Evolutionary conservation across 2,888 invertebrate genomes (phyloP).

Genomic region (Aleiodes leptofemur): DNA sequence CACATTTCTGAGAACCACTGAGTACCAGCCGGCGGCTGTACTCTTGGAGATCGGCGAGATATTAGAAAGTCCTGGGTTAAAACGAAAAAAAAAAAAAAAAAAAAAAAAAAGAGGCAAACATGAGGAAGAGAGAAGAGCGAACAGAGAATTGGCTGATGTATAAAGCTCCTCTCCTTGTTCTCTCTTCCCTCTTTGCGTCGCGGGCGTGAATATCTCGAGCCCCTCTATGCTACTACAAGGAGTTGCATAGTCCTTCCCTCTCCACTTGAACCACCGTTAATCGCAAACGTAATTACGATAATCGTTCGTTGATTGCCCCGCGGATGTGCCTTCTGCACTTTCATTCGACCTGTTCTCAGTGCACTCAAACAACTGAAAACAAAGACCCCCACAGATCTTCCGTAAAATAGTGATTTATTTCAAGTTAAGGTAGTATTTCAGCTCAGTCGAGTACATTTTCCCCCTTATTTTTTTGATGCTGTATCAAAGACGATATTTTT

Average conservation of each 20-base stretch:
- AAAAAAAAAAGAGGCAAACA: not conserved
- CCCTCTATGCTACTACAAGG: constrained; percentile 12
- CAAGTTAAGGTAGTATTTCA: not conserved
- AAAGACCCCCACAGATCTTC: constrained; percentile 10
- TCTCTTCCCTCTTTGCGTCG: not conserved
- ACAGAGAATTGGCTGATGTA: constrained; percentile 46
- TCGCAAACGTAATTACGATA: constrained; percentile 68
- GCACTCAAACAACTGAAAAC: constrained; percentile 6
- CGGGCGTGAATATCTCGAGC: not conserved
- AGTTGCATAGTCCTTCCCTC: too few relatives aligned
- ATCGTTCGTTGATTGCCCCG: constrained; percentile 67
- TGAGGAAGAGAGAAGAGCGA: constrained; percentile 49
- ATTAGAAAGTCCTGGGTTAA: constrained; percentile 65
- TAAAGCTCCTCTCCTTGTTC: constrained; percentile 43
- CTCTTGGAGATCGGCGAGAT: constrained; percentile 57
- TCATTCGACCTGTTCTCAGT: constrained; percentile 50
- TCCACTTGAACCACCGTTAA: constrained; percentile 58
- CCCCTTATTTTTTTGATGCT: too few relatives aligned
- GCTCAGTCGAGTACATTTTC: too few relatives aligned
- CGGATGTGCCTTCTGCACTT: constrained; percentile 66
- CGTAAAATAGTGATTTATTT: constrained; percentile 19
- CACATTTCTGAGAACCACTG: constrained; percentile 60
- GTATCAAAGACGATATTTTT: too few relatives aligned
- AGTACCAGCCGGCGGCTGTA: constrained; percentile 43
- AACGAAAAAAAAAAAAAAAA: too few relatives aligned